Base-by-base conservation (phyloP, 1,140 invertebrate species). In the Drepana arcuata region DNA sequence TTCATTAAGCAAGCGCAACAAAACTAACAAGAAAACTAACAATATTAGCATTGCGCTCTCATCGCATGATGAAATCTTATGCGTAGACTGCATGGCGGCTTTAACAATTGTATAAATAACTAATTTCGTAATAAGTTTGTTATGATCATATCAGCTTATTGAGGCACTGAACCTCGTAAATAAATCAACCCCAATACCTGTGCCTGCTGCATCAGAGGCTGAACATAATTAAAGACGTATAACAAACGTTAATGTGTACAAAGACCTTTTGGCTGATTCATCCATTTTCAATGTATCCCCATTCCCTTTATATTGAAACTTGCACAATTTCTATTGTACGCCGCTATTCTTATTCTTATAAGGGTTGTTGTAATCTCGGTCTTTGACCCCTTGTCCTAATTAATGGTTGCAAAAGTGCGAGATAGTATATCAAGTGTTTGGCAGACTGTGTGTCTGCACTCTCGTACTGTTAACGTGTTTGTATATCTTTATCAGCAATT, bases 321-420 rank as follows among this genome's bases (percentile, higher is more conserved):
- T n/a, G n/a, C n/a, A 9, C 18, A 21, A 21, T 9, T 5, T 21
- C 18, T 21, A 5, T 5, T 5, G 18, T 5, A 4, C 4, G 18
- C 18, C 4, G 18, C 18, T 26, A 26, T 26, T 26, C 6, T 7
- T n/a, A n/a, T 10, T 4, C 10, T 26, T 10, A 2, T 10, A 7
- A 26, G 44, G 44, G 47, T 48, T 34, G 25, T 38, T 46, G 51
- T 49, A 51, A 53, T 51, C 42, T 36, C 32, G 64, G 60, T 61
- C 51, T 67, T 62, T 62, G 64, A 64, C 57, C 64, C 44, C 41
- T 28, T 64, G 55, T 10, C 51, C 59, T 35, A 51, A 36, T 64
- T 61, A 55, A 40, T 38, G 38, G 18, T 21, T 16, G 30, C 37
- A 27, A 18, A 41, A 34, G 31, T 23, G 28, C 37, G 34, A 35